Base-by-base conservation (phyloP, 2,888 invertebrate species). In the Minunthozetes semirufus region DNA sequence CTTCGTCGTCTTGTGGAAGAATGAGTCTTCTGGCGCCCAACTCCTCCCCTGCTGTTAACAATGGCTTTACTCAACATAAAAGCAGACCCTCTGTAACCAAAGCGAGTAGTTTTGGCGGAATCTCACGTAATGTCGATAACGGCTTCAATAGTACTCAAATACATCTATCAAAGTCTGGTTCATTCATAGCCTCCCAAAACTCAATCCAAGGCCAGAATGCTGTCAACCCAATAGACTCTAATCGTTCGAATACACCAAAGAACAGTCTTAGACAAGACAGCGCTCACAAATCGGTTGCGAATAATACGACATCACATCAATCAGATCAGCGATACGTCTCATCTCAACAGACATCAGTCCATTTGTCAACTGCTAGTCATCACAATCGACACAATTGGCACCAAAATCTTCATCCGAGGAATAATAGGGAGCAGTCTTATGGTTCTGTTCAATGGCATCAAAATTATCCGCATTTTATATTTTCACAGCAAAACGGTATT, bases 21-120 rank as follows among this genome's bases (percentile, higher is more conserved):
- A 53, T 53, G 53, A 53, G 19, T 53, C 53, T 53, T 22, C 25
- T 53, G 53, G 11, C 8, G 6, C 53, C 53, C 25, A 25, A 53
- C 25, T 13, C 42, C 13, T 19, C 27, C 11, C 25, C 13, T 5
- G 17, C 19, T 22, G 3, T 5, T 4, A 61, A 27, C 15, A 61
- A 61, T 73, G 22, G 50, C 72, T 4, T 73, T 56, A 74, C 25
- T 61, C 27, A 61, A 25, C n/a, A 27, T 5, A 61, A 72, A 48
- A 74, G 76, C 19, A 77, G 79, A 48, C 77, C 85, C 13, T 87
- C 87, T 19, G 89, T 90, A 63, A 89, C 90, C 68, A 92, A 92
- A 83, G 91, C 93, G 72, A 92, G 91, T 84, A 93, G 92, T 83
- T 94, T 94, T 81, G 92, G 92, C 15, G 93, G 92, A n/a, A 80